These are phyloP conservation scores for Tursiops truncatus DNA, from an alignment of 2,113 vertebrate genomes.

Conservation along the genomic window DNA sequence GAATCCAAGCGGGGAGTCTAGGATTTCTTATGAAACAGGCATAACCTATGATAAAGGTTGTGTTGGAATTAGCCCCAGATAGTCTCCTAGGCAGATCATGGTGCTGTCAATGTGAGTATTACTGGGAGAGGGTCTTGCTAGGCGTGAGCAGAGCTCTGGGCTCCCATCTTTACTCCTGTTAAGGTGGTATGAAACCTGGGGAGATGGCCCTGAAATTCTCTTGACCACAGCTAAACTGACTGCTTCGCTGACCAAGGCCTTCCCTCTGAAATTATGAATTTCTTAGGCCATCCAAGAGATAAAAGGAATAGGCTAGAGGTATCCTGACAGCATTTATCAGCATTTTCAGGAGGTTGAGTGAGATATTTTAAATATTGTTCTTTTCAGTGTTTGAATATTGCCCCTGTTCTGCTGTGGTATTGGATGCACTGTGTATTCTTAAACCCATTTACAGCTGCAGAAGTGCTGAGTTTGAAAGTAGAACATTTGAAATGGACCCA, in stretches of 20 bases:
- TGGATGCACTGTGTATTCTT: slow-evolving; percentile 15
- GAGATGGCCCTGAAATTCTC: neutral
- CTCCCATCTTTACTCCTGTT: neutral
- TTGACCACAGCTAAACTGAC: neutral
- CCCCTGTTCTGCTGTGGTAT: neutral
- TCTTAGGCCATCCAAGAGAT: neutral
- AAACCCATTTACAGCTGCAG: slow-evolving; percentile 33
- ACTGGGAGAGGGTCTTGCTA: neutral
- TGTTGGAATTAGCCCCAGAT: neutral
- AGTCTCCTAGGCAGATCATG: neutral
- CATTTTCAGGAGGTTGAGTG: neutral
- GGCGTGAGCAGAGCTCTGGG: neutral
- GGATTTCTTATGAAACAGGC: neutral
- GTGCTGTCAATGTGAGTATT: neutral
- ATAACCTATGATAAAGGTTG: neutral
- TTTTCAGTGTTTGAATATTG: neutral
- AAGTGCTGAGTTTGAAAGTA: slow-evolving; percentile 46
- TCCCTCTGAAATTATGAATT: neutral
- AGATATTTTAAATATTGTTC: neutral
- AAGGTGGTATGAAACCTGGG: neutral
- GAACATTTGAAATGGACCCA: slow-evolving; percentile 37
- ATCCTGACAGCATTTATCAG: neutral
- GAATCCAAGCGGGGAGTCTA: neutral
- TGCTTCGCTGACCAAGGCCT: neutral
- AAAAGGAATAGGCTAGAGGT: neutral